Base-by-base conservation (phyloP, 2,888 invertebrate species). In the Epistrophella euchroma region DNA sequence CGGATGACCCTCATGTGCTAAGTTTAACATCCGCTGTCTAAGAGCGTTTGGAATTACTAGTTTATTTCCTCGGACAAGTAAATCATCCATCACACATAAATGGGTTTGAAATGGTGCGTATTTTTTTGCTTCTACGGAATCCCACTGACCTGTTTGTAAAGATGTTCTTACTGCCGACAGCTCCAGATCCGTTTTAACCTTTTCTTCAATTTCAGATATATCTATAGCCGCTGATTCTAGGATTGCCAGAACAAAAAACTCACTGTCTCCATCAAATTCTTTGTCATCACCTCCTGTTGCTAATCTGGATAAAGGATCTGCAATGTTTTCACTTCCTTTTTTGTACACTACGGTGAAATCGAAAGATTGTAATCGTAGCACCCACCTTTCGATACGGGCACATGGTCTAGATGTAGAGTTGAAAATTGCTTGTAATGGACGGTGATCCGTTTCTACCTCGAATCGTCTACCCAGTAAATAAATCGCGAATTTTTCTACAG, bases 171-270 rank as follows among this genome's bases (percentile, higher is more conserved):
- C 19, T 1, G 47, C 19, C 19, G 47, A 0, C 47, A 47, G 4
- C 4, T 47, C 19, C 19, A 9, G 47, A 47, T 47, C 47, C 11
- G 4, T 47, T 47, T 47, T 47, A 19, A 19, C 47, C 1, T 17
- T 47, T 47, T 47, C 19, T 43, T 43, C n/a, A 43, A 43, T n/a
- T 43, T 43, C 43, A 0, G 43, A 43, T 43, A 43, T 43, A 6
- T 43, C 47, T 47, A 47, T 19, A 47, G 47, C 47, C 10, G 47
- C 47, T 47, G 47, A 47, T 47, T 47, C 19, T 47, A 47, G 17
- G 11, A 47, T 47, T 4, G 47, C 47, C 47, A 47, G 10, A 3
- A 19, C 47, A 47, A 47, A 47, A 47, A 47, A 47, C 19, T 47
- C 47, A 19, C 19, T 47, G 19, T 47, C 47, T 19, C 22, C 50